phyloP scores from a whole-genome alignment of 1,140 invertebrate genomes.

The Danaus plexippus region DNA sequence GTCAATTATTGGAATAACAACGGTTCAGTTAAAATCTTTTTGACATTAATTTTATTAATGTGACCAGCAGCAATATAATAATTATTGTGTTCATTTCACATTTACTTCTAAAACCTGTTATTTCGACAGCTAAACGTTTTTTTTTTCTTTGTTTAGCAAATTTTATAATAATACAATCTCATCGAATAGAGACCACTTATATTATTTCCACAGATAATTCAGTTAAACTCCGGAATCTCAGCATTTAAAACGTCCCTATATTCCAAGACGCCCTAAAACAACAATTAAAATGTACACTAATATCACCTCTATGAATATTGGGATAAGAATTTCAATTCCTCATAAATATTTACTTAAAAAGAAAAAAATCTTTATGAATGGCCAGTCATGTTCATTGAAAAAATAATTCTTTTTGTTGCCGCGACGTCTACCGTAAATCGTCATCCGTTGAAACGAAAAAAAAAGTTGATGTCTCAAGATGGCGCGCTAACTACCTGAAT shows the following conservation, averaged over 20 bases:
- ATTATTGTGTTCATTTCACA: too few species aligned
- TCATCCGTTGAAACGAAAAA: conserved; percentile 37
- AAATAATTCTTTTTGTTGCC: conserved; percentile 45
- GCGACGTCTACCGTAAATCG: conserved; percentile 51
- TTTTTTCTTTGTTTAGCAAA: too few species aligned
- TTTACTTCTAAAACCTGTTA: too few species aligned
- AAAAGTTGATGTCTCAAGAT: conserved; percentile 35
- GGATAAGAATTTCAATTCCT: not conserved
- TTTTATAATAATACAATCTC: too few species aligned
- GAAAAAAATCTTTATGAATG: conserved; percentile 19
- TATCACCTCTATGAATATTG: too few species aligned
- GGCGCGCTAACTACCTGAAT: conserved; percentile 34
- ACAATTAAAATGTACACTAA: conserved; percentile 7
- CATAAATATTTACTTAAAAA: conserved; percentile 3
- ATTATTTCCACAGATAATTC: conserved; percentile 25
- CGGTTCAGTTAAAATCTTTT: too few species aligned
- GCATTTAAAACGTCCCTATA: too few species aligned
- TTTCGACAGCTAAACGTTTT: too few species aligned
- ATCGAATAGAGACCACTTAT: too few species aligned
- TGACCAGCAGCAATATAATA: too few species aligned
- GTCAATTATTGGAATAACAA: too few species aligned
- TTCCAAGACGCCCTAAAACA: conserved; percentile 27
- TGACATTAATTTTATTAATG: too few species aligned
- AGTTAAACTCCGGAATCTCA: conserved; percentile 21
- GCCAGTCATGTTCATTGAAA: conserved; percentile 26